phyloP scores from a whole-genome alignment of 2,888 invertebrate genomes.

The Epirrita christyi region DNA sequence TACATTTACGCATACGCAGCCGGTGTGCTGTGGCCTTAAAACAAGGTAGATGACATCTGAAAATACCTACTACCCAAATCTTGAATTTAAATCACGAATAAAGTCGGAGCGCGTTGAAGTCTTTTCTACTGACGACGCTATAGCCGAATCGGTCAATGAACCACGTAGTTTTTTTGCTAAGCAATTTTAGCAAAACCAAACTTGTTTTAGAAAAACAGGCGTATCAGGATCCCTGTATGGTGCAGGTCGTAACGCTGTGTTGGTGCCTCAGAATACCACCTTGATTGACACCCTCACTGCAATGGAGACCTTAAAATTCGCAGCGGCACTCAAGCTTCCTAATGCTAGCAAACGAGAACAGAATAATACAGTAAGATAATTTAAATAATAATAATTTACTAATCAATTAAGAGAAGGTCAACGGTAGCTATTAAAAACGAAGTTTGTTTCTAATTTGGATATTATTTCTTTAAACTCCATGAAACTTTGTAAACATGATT shows the following conservation, averaged over 20 bases:
- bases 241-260: constrained; percentile 87
- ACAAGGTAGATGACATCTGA: too few species aligned
- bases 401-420: too few species aligned
- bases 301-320: constrained; percentile 92
- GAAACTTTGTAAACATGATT: too few species aligned
- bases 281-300: constrained; percentile 93
- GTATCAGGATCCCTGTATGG: constrained; percentile 88
- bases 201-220: constrained; percentile 65
- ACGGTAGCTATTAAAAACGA: too few species aligned
- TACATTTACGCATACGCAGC: too few species aligned
- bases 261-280: constrained; percentile 93
- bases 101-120: constrained; percentile 16
- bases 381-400: background rate
- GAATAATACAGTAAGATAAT: constrained; percentile 56
- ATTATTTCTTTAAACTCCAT: too few species aligned
- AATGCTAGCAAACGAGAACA: constrained; percentile 54
- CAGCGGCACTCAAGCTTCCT: constrained; percentile 92
- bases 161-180: background rate
- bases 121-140: constrained; percentile 2
- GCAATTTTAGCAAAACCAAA: background rate
- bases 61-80: too few species aligned
- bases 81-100: too few species aligned
- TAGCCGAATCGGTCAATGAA: background rate
- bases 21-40: too few species aligned
- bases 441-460: too few species aligned